Base-by-base conservation (phyloP, 2,113 vertebrate species). In the Lichenostomus cassidix region DNA sequence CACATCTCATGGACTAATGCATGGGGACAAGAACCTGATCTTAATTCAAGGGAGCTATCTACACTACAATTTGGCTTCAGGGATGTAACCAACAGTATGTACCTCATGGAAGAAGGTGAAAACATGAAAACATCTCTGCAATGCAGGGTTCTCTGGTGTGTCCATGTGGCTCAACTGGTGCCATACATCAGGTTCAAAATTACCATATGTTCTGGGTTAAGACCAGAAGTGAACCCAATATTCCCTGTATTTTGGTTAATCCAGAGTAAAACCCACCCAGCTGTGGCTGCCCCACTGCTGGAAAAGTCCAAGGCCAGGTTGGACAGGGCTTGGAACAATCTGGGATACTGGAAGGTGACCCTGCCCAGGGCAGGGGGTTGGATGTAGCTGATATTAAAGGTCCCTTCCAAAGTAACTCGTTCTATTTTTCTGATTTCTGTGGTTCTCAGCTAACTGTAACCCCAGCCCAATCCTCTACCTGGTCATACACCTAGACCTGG, bases 101-200 rank as follows among this genome's bases (percentile, higher is more conserved):
- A 64, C 24, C 29, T 73, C 20, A 7, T 8, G 44, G 37, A 74
- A 74, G 15, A 31, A 35, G 27, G 35, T 49, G 42, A 53, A 87
- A 70, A 44, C 10, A 4, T 1, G 1, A 27, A 50, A 78, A 8
- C 6, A 37, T 10, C 23, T 25, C 49, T 56, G 16, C 28, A 77
- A 3, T 0, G 0, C 27, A 21, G 29, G 60, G 41, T 6, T 64
- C 17, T 80, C 22, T 47, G 31, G 6, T 33, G 35, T 37, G 41
- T 16, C 41, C 17, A 8, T 0, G 1, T 6, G 5, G 11, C 27
- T 84, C 1, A 2, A 1, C 1, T 19, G 16, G 39, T 53, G 24
- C 21, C 33, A 19, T 1, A 8, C 17, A 25, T 24, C n/a, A 75
- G n/a, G 39, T n/a, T 25, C 37, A 60, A 53, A 71, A 20, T 18